A percentile compares a stretch with the other conserved stretches of the same genome.
Conservation (phyloP, 2,113 vertebrate genomes). For the Nothocercus julius region DNA sequence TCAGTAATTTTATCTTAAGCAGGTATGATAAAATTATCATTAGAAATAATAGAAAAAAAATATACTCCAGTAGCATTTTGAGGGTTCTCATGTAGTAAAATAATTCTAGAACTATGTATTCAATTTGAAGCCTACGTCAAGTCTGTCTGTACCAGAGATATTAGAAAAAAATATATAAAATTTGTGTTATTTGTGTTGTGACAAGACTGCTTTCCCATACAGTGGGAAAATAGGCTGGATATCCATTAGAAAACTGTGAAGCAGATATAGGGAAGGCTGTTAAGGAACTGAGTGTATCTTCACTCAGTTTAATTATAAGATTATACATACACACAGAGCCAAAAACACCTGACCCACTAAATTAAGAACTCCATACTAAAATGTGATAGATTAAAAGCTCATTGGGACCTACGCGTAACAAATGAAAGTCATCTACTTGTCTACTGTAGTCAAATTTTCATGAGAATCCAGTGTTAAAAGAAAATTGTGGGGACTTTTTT, state of each 20-base stretch:
- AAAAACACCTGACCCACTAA: neutral
- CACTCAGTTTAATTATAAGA: neutral
- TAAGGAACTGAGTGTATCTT: neutral
- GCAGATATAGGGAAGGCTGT: accelerated
- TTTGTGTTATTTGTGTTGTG: neutral
- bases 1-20: neutral
- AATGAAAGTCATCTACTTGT: neutral
- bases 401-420: neutral
- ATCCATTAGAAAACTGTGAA: neutral
- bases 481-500: neutral
- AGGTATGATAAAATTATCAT: neutral
- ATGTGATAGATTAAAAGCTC: neutral
- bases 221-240: neutral
- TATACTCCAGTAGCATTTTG: neutral
- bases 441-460: neutral
- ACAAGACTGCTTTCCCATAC: neutral
- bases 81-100: neutral
- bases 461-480: neutral
- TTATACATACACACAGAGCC: neutral
- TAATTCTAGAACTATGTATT: neutral
- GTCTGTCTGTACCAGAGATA: neutral
- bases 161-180: neutral
- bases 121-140: neutral
- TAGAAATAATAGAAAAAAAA: neutral
- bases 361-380: neutral